Percentiles rank a stretch among this genome's conserved stretches.
Conservation (phyloP, 2,113 vertebrate species). For the Calidris pygmaea region DNA sequence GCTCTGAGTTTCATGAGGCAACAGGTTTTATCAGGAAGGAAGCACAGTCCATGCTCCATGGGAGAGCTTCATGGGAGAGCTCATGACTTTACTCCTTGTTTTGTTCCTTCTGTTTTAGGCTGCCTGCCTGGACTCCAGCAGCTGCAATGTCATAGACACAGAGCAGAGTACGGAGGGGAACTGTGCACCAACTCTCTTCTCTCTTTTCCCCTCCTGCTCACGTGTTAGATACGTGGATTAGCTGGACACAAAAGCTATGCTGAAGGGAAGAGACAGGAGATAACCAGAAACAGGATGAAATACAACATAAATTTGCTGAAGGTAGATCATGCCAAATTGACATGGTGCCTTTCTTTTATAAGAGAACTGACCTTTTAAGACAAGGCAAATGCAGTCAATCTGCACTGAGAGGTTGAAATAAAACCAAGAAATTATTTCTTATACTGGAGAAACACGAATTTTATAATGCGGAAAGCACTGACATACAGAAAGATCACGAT, state of each 20-base stretch:
- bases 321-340: neutral
- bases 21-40: slow-evolving; percentile 18
- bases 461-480: neutral
- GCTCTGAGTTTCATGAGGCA: neutral
- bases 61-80: neutral
- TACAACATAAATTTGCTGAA: neutral
- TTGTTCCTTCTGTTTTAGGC: neutral
- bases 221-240: accelerated
- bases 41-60: neutral
- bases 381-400: neutral
- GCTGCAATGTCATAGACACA: neutral
- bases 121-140: neutral
- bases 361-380: neutral
- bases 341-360: neutral
- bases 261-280: neutral
- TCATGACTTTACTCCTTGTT: neutral
- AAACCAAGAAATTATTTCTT: neutral
- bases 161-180: neutral
- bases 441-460: neutral
- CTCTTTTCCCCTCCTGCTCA: neutral
- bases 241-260: neutral
- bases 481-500: neutral
- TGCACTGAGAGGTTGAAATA: neutral
- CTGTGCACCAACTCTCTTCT: neutral
- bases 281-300: neutral